Conservation (phyloP, 1,140 invertebrate genomes). For the Drosophila takahashii region DNA sequence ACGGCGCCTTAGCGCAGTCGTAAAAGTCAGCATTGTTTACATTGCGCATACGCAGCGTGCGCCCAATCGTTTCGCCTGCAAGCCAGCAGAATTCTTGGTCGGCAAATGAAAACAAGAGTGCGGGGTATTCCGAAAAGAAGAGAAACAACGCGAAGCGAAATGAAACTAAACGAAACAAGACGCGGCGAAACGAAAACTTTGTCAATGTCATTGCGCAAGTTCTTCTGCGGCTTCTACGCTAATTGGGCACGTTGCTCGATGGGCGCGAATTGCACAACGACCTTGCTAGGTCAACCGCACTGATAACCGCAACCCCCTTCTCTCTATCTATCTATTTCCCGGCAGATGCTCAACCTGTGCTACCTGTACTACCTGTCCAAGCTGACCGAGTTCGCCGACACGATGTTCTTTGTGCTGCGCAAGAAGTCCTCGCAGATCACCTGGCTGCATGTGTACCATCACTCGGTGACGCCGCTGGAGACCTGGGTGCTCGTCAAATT, state of each 20-base stretch:
- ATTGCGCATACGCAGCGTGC: conserved; percentile 66
- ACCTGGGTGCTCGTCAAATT: conserved; percentile 98
- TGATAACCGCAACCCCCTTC: neutral
- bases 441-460: conserved; percentile 97
- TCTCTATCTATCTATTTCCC: neutral
- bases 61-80: conserved; percentile 26
- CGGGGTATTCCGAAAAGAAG: conserved; percentile 6
- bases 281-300: conserved; percentile 49
- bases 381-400: conserved; percentile 97
- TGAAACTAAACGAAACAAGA: conserved; percentile 31
- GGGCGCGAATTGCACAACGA: conserved; percentile 25
- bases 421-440: conserved; percentile 97
- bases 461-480: conserved; percentile 96
- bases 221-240: conserved; percentile 34
- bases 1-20: conserved; percentile 35
- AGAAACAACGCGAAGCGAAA: conserved; percentile 34
- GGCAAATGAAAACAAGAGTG: conserved; percentile 35
- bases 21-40: conserved; percentile 43
- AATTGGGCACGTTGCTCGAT: conserved; percentile 45
- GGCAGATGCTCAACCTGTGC: conserved; percentile 95
- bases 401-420: conserved; percentile 95
- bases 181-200: conserved; percentile 32
- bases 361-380: conserved; percentile 99
- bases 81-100: conserved; percentile 33
- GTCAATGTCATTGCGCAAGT: conserved; percentile 56